Conservation (phyloP, 2,888 invertebrate species). For the Ennomos fuscantarius region DNA sequence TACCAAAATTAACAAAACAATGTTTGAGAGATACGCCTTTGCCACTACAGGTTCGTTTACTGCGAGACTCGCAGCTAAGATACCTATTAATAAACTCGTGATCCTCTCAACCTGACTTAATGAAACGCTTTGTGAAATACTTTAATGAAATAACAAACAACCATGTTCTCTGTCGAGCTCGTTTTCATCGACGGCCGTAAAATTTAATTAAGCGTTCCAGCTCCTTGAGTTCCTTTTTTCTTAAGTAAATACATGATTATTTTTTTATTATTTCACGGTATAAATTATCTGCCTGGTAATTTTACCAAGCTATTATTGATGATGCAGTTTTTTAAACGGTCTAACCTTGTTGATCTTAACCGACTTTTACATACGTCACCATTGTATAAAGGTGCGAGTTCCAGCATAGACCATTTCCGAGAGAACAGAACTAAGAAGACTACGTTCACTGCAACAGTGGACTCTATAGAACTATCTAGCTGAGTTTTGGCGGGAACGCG, state of each 20-base stretch:
- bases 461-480: no score
- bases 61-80: slow-evolving; percentile 12
- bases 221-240: no score
- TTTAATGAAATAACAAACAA: slow-evolving; percentile 46
- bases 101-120: slow-evolving; percentile 36
- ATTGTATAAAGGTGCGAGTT: no score
- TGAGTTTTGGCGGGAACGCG: no score
- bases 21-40: not conserved
- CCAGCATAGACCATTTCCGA: no score
- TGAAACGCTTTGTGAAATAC: slow-evolving; percentile 42
- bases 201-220: slow-evolving; percentile 41
- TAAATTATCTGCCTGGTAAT: not conserved
- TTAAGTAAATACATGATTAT: no score
- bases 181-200: slow-evolving; percentile 35
- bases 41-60: slow-evolving; percentile 5
- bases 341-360: not conserved
- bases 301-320: not conserved
- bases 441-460: no score
- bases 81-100: slow-evolving; percentile 40
- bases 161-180: slow-evolving; percentile 47
- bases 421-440: no score
- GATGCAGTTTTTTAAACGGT: not conserved
- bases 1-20: not conserved
- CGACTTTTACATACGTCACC: no score
- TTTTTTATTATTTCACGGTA: no score